Base-by-base conservation (phyloP, 2,113 vertebrate species). In the Seriola aureovittata region DNA sequence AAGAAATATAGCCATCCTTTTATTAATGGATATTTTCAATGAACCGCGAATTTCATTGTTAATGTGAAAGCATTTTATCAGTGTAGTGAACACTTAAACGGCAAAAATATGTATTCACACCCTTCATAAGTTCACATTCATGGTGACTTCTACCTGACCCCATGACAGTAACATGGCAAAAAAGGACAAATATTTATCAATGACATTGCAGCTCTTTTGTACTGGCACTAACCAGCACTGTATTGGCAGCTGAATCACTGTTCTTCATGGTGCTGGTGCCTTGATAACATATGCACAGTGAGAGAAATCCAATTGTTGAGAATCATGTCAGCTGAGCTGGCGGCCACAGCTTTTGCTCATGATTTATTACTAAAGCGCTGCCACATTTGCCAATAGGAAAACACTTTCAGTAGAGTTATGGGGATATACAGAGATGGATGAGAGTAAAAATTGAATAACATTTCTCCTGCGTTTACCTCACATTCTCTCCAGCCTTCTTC, bases 351-450 rank as follows among this genome's bases (percentile, higher is more conserved):
- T 77, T 87, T 71, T 82, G 74, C 75, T 82, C 63, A 64, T 92
- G 93, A 95, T 95, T 93, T 95, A 94, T 95, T 88, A 81, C 88
- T 50, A 34, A 87, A 84, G 83, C 81, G 12, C 76, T 46, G 79
- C 81, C 90, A 88, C 88, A 91, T 93, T 94, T 93, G 90, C 93
- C 93, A 92, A 92, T 84, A 91, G 94, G 91, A 94, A 93, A 95
- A 92, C 84, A 92, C 88, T 93, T 79, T 89, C 74, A 80, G 82
- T 71, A 46, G 87, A 86, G 84, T 83, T 85, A 77, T 74, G 84
- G 80, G 91, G 73, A 88, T 86, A 82, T 82, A 89, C 79, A 78
- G 85, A 93, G 94, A 94, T 92, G 82, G 94, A 95, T 95, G 90
- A 86, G 86, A 72, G 71, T 44, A 80, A 68, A 88, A 89, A 94